Conservation (phyloP, 2,113 vertebrate genomes). For the Tyrannus savana region DNA sequence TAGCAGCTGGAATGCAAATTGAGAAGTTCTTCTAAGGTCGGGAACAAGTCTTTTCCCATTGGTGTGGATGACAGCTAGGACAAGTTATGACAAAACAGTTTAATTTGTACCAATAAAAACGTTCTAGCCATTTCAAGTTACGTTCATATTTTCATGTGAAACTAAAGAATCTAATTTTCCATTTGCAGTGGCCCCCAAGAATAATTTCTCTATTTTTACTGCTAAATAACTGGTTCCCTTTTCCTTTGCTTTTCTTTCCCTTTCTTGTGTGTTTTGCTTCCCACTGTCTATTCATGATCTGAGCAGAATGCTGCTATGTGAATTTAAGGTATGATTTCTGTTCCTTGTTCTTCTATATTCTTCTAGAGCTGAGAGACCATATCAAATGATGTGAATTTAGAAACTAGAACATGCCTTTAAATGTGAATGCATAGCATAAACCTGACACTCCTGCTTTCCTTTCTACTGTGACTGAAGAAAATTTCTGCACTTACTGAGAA, state of each 20-base stretch:
- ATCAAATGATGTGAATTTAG: constrained; percentile 44
- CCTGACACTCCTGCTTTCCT: constrained; percentile 1
- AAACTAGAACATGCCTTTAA: constrained; percentile 41
- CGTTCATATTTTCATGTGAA: background rate
- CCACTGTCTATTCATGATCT: background rate
- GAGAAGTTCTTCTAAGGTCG: background rate
- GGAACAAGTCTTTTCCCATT: background rate
- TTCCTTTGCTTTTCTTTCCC: background rate
- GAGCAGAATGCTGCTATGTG: background rate
- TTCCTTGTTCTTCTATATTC: background rate
- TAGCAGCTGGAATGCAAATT: background rate
- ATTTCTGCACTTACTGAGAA: constrained; percentile 4
- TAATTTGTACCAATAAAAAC: background rate
- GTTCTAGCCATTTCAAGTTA: background rate
- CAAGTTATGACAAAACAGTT: background rate
- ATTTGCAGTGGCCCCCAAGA: background rate
- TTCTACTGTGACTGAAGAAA: constrained; percentile 4
- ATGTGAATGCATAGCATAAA: constrained; percentile 6
- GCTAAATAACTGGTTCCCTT: background rate
- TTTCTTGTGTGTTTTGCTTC: background rate
- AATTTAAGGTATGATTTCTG: background rate
- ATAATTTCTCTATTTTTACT: background rate
- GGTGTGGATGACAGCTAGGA: background rate
- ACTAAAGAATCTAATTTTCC: background rate
- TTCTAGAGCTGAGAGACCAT: background rate